phyloP scores from a whole-genome alignment of 53 echinoderm and acorn worm species.

The Luidia sarsii region DNA sequence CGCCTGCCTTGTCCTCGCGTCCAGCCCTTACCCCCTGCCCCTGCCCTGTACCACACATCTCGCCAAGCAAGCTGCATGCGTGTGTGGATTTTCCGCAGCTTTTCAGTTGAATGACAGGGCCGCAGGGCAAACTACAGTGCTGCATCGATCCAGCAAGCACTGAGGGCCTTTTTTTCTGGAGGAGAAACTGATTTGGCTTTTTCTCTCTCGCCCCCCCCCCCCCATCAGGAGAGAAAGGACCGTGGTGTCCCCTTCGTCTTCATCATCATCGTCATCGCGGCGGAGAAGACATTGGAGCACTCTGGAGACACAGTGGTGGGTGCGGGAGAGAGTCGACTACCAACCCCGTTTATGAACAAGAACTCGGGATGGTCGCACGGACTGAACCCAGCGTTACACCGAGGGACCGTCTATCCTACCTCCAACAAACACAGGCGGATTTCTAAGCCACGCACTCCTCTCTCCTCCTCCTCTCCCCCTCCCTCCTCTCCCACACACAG shows the following conservation, averaged over 20 bases:
- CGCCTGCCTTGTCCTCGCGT: slow-evolving; percentile 15
- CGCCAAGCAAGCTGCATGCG: slow-evolving; percentile 23
- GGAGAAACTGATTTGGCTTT: slow-evolving; percentile 29
- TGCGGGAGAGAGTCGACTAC: no score
- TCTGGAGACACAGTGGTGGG: no score
- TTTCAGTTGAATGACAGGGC: slow-evolving; percentile 61
- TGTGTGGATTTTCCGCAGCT: slow-evolving; percentile 55
- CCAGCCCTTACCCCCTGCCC: not conserved
- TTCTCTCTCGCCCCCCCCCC: not conserved
- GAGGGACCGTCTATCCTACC: no score
- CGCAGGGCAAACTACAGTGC: slow-evolving; percentile 42
- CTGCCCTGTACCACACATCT: slow-evolving; percentile 3
- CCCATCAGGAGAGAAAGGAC: not conserved
- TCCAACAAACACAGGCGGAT: no score
- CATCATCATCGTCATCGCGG: not conserved
- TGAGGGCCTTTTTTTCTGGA: slow-evolving; percentile 15
- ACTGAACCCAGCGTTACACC: no score
- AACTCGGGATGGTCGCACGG: no score
- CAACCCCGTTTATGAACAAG: no score
- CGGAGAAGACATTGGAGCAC: no score
- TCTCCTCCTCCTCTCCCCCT: no score
- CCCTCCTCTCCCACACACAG: no score
- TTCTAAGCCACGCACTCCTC: no score
- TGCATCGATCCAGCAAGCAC: slow-evolving; percentile 39
- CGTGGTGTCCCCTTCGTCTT: slow-evolving; percentile 8